Conservation (phyloP, 2,888 invertebrate genomes). For the Pristionchus entomophagus region DNA sequence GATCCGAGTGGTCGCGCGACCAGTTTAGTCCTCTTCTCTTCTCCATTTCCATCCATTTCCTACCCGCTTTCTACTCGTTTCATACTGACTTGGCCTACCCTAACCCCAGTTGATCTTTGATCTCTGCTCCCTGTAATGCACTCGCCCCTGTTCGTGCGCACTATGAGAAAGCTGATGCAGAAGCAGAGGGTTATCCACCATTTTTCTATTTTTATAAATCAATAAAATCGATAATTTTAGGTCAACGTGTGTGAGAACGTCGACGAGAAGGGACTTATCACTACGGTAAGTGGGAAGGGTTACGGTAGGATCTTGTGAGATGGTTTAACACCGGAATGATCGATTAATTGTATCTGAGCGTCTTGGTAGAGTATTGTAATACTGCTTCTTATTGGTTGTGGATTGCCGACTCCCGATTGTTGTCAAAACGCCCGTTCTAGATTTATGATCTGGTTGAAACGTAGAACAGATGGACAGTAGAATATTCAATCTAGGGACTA, state of each 20-base stretch:
- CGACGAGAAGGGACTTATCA: conserved; percentile 34
- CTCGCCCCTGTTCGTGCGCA: conserved; percentile 23
- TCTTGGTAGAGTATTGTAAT: no score
- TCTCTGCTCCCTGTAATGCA: not conserved
- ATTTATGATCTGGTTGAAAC: no score
- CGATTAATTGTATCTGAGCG: no score
- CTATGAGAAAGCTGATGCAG: not conserved
- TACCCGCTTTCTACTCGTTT: not conserved
- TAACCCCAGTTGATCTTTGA: not conserved
- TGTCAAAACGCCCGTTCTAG: no score
- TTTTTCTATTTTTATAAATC: not conserved
- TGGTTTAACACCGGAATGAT: no score
- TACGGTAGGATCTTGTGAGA: not conserved
- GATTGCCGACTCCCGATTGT: no score
- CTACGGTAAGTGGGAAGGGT: not conserved
- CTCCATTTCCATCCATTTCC: not conserved
- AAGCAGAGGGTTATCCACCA: not conserved
- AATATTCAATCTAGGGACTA: no score
- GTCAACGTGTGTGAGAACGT: conserved; percentile 45
- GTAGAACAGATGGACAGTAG: no score
- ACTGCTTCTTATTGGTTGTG: no score
- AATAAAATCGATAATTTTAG: not conserved
- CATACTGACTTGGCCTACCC: not conserved
- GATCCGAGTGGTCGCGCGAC: conserved; percentile 47
- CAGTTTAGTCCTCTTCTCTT: not conserved